Evolutionary conservation across 2,888 invertebrate species (phyloP), one percentile per base, ranked within the genome.

Genomic region (Tachina lurida): DNA sequence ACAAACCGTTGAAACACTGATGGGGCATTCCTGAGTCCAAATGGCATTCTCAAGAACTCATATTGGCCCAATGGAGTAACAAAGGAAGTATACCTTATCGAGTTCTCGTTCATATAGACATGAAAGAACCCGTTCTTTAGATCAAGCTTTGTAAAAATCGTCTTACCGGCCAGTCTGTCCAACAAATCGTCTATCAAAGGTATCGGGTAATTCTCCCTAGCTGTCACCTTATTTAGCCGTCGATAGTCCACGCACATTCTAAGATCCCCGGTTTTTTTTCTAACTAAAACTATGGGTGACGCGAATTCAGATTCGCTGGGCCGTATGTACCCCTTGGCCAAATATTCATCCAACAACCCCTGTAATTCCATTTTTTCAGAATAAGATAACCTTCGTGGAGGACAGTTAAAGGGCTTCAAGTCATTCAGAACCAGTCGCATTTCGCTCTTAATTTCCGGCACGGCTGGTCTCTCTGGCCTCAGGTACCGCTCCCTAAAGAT

Each of bases 121-220:
- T 82, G 82, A 31, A 63, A 74, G 62, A 82, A 85, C 19, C 85
- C 82, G 70, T 82, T 78, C n/a, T 75, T 78, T 22, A 22, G 22
- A 22, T 22, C 22, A 22, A 84, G 54, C 43, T 73, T 80, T 41
- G 84, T 73, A n/a, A 60, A 60, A 60, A 60, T 39, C 8, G 22
- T 22, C 22, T 22, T 22, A 22, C 19, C 17, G 1, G 65, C 22
- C 19, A 65, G 3, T 15, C 22, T 65, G 22, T 65, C 22, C 13
- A 65, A 47, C 13, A 58, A 22, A 58, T 58, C 58, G 31, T 58
- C 58, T 4, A 58, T 58, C 22, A 58, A 22, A 5, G n/a, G n/a
- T n/a, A n/a, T n/a, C n/a, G n/a, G 58, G 31, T 62, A 62, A n/a
- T 62, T 62, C n/a, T 62, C 62, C 41, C 13, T 62, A 1, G 41